Evolutionary conservation across 2,888 invertebrate species (phyloP), one percentile per base, ranked within the genome.

Genomic region (Germaria angustata): DNA sequence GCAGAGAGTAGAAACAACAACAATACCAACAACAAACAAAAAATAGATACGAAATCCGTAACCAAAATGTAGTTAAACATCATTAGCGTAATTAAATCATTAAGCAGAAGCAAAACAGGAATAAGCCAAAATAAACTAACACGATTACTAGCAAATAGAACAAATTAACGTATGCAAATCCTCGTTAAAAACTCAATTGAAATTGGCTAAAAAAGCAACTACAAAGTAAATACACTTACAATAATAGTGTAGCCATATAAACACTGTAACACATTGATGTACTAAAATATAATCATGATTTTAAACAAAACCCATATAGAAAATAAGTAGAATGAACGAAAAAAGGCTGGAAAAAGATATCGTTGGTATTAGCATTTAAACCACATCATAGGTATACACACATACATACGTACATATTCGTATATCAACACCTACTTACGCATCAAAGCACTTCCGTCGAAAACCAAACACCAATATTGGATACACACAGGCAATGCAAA

Each of bases 101-200:
- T 79, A 79, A 77, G 65, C 55, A 68, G 51, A 15, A 84, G 57
- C 28, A 63, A 59, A 69, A 69, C 51, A 46, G 69, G 65, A 46
- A 69, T 46, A 57, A 51, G 63, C 9, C 15, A 66, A 49, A 66
- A 72, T 53, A 65, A 66, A 81, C 72, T 63, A 78, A 75, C 51
- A 78, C 73, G 69, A 78, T 75, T 78, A 75, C 68, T 24, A 69
- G 73, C 57, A 78, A 81, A 75, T 79, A 75, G 78, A 78, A 82
- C 78, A 71, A 80, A 82, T 84, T 81, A 75, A 78, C 84, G 82
- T 76, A 79, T 81, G 83, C 83, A 84, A 85, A 85, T 85, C 81
- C 75, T 46, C 72, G 80, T 66, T 80, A 83, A 83, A 81, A 69
- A 79, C 81, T 81, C 81, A 80, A 85, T 82, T 77, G 82, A 68